Percentiles rank a stretch among this genome's conserved stretches.
Evolutionary conservation across 2,888 invertebrate genomes (phyloP).

Genomic region (Andrena fulva): DNA sequence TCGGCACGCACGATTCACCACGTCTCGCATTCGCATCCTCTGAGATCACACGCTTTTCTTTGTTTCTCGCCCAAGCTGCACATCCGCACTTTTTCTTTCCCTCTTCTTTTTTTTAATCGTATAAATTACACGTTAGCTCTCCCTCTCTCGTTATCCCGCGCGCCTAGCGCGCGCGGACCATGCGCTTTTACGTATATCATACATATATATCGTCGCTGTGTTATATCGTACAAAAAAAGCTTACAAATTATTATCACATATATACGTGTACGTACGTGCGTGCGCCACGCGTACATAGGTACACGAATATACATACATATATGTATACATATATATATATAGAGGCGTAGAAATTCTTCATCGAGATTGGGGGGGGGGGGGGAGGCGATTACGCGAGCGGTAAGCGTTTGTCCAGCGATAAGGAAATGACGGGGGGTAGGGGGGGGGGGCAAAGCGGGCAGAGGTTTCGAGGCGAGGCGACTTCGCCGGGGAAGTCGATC

Average conservation of each 20-base stretch:
- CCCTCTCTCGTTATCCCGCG: not conserved
- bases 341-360: constrained; percentile 16
- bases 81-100: not conserved
- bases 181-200: constrained; percentile 47
- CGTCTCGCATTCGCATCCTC: constrained; percentile 25
- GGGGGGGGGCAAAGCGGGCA: constrained; percentile 31
- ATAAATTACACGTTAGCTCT: constrained; percentile 47
- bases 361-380: constrained; percentile 3
- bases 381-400: constrained; percentile 24
- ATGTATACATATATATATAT: not conserved
- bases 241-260: constrained; percentile 72
- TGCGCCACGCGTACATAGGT: constrained; percentile 40
- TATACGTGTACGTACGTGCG: constrained; percentile 58
- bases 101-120: constrained; percentile 20
- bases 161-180: not conserved
- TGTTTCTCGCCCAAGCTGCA: constrained; percentile 54
- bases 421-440: not conserved
- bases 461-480: constrained; percentile 33
- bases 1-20: constrained; percentile 18
- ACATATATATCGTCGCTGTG: constrained; percentile 70
- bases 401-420: constrained; percentile 25
- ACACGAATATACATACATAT: constrained; percentile 47
- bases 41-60: constrained; percentile 74
- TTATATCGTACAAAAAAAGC: constrained; percentile 79
- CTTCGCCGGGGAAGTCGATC: constrained; percentile 3